Base-by-base conservation (phyloP, 2,888 invertebrate genomes). In the Archaeoteleia sp. region DNA sequence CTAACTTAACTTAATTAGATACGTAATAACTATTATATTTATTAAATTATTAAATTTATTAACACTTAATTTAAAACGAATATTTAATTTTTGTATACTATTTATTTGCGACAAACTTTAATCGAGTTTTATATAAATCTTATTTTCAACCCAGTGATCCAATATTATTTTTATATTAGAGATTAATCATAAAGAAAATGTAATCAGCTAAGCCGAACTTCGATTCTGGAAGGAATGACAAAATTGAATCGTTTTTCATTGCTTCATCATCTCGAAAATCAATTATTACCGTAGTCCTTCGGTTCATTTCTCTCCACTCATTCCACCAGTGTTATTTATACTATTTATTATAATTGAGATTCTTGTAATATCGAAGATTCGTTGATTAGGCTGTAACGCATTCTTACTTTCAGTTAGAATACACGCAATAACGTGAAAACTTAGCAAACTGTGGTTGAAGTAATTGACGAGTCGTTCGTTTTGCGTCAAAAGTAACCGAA, bases 331-430 rank as follows among this genome's bases (percentile, higher is more conserved):
- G 42, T 49, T 70, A 55, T 67, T 58, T 62, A 70, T 67, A 53
- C 43, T 70, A 70, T 70, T 70, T 70, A 70, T 70, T 70, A 49
- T 29, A 61, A 57, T 46, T 49, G 40, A 58, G 45, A 57, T n/a
- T n/a, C 29, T 43, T 49, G 30, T 23, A 40, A 35, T 40, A 57
- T 48, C 39, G 45, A 51, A 53, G 4, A 49, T 48, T 35, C 54
- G 58, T 67, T 49, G 15, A 48, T 49, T 60, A 39, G 43, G 40
- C 20, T 51, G 35, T 46, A 53, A 61, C 34, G 14, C 37, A 43
- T 23, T 46, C 46, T 12, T 48, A 34, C 27, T 17, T 61, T 54
- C 30, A 10, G 20, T 29, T 46, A 42, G 25, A 45, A 43, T 43
- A 43, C n/a, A n/a, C 45, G 49, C 57, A 45, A 40, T 13, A 13